Evolutionary conservation across 2,888 invertebrate species (phyloP).

Genomic region (Papilio protenor): DNA sequence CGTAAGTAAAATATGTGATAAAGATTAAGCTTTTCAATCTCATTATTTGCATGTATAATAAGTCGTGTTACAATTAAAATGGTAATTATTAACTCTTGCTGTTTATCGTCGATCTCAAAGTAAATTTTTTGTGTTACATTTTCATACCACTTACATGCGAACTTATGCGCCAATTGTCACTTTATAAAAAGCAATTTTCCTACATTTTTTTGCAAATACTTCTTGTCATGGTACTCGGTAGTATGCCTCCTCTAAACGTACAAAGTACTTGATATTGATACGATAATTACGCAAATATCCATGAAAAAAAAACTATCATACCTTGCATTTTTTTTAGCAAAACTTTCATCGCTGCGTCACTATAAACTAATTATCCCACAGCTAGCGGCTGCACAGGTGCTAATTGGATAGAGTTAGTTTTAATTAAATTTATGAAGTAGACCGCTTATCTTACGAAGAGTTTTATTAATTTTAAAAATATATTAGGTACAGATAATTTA

Average conservation of each 20-base stretch:
- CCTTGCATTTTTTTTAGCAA: constrained; percentile 61
- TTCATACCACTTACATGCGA: background rate
- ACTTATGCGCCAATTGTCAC: background rate
- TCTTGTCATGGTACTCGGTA: too few relatives aligned
- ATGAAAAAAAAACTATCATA: constrained; percentile 35
- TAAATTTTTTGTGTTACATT: background rate
- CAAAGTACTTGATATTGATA: background rate
- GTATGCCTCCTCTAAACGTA: background rate
- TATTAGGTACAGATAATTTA: background rate
- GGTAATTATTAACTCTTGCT: background rate
- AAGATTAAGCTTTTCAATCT: background rate
- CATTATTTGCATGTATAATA: constrained; percentile 21
- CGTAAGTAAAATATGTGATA: constrained; percentile 17
- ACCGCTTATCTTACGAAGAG: constrained; percentile 23
- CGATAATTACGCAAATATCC: background rate
- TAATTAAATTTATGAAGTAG: constrained; percentile 32
- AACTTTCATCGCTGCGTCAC: constrained; percentile 66
- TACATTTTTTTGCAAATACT: too few relatives aligned
- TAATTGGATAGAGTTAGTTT: constrained; percentile 25
- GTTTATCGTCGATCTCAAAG: background rate
- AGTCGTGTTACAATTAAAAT: background rate
- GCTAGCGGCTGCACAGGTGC: constrained; percentile 47
- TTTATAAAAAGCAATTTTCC: background rate
- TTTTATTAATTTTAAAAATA: constrained; percentile 26
- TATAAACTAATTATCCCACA: constrained; percentile 66